Evolutionary conservation across 1,140 invertebrate species (phyloP), one percentile per base, ranked within the genome.

Genomic region (Tyrophagus putrescentiae): DNA sequence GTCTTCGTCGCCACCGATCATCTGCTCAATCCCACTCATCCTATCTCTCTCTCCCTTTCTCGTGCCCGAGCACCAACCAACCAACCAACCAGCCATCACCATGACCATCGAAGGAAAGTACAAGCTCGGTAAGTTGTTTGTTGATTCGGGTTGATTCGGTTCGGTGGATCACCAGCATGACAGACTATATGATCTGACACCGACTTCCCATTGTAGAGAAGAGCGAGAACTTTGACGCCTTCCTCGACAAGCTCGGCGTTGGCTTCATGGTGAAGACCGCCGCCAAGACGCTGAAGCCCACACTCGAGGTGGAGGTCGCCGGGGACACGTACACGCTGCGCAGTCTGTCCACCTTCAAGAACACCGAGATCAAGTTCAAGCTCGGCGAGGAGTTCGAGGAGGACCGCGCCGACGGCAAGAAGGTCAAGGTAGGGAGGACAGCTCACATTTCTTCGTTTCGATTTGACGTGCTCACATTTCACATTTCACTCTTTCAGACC

Each of bases 311-410:
- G 7, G 41, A 32, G 11, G 23, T 25, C 5, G 27, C 33, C 5
- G 53, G 53, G 28, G 62, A 48, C n/a, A n/a, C 18, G 23, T 90
- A 82, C 72, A 79, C 78, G 1, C 66, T 92, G 32, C 82, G 82
- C 62, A 87, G 86, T 1, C 77, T 76, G 3, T 87, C 87, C 9
- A 84, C 85, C 1, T 89, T 92, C 71, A 91, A 90, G 70, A 88
- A 78, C 64, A 78, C 80, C 0, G 76, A 81, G 59, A 78, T 85
- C 42, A 81, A 77, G 63, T 93, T 92, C 72, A 85, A 76, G 62
- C 76, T 86, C 4, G 84, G 82, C 25, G 80, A 84, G 64, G 84
- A 87, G 69, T 87, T 91, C 70, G 84, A 88, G 9, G 85, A 92
- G 67, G 82, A 82, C 64, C 91, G 87, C 6, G 76, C 83, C 18